Evolutionary conservation across 2,888 invertebrate genomes (phyloP), one percentile per base, ranked within the genome.

Genomic region (Cheilosia vernalis): DNA sequence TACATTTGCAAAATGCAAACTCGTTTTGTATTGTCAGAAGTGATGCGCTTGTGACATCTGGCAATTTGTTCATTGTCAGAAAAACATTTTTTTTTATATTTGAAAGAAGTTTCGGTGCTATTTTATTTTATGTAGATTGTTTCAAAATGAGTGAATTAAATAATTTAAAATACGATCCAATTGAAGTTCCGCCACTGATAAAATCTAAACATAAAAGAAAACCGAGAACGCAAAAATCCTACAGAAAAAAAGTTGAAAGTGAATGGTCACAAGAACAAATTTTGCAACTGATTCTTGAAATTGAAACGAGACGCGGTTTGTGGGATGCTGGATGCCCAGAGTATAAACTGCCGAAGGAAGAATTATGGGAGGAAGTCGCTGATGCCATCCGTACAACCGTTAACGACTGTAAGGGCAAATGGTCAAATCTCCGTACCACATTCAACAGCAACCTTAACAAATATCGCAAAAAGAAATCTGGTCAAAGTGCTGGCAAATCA

Each of bases 391-490:
- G 24, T 17, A 30, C 47, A 30, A 67, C 40, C 6, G n/a, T 80
- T 0, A 83, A 83, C 51, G 69, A 87, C 10, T 77, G 80, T 21
- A 83, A 84, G 61, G 83, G 79, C 33, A 87, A 87, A 76, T 87
- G 72, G 77, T 19, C 72, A 10, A 80, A 87, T 67, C 67, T 80
- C 21, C 70, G 72, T 10, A 83, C 56, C 9, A 40, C 81, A 1
- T 86, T 86, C 5, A 83, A 76, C 9, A 47, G 60, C 24, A 87
- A 79, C 51, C 58, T 83, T n/a, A 49, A 74, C 15, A 82, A 87
- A 30, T 56, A 53, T 5, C 56, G 74, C 2, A 78, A 49, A 21
- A 78, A 55, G 19, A 69, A 74, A 17, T 82, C 44, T 27, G 51
- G 61, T 4, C 67, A 72, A 67, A 64, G 70, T 49, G 42, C 27